Evolutionary conservation across 2,797 vertebrate genomes (phyloP).

Genomic region (Manis javanica): DNA sequence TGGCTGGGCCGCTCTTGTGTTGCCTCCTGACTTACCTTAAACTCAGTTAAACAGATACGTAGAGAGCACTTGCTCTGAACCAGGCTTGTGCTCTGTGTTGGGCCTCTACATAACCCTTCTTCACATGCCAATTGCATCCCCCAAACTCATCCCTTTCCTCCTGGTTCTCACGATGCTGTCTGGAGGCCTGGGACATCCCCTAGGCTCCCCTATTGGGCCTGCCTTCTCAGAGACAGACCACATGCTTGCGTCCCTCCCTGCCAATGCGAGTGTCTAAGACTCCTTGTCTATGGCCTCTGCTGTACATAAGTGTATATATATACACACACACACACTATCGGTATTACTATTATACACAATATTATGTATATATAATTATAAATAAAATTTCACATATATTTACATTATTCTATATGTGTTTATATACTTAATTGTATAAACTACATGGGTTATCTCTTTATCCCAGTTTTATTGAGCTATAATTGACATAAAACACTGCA

Average conservation of each 20-base stretch:
- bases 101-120: rapidly evolving
- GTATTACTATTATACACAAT: background rate
- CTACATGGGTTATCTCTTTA: background rate
- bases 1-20: background rate
- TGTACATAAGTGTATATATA: background rate
- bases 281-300: background rate
- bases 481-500: background rate
- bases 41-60: background rate
- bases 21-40: background rate
- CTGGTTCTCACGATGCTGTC: background rate
- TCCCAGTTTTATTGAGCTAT: background rate
- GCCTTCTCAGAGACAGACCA: background rate
- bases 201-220: background rate
- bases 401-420: background rate
- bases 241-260: background rate
- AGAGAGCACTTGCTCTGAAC: background rate
- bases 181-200: no score
- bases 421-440: background rate
- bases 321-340: background rate
- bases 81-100: rapidly evolving
- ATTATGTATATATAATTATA: background rate
- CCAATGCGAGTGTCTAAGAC: background rate
- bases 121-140: background rate
- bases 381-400: background rate
- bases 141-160: background rate